A percentile compares a stretch with the other conserved stretches of the same genome.
Evolutionary conservation across 2,888 invertebrate genomes (phyloP).

Genomic region (Galerucella pusilla): DNA sequence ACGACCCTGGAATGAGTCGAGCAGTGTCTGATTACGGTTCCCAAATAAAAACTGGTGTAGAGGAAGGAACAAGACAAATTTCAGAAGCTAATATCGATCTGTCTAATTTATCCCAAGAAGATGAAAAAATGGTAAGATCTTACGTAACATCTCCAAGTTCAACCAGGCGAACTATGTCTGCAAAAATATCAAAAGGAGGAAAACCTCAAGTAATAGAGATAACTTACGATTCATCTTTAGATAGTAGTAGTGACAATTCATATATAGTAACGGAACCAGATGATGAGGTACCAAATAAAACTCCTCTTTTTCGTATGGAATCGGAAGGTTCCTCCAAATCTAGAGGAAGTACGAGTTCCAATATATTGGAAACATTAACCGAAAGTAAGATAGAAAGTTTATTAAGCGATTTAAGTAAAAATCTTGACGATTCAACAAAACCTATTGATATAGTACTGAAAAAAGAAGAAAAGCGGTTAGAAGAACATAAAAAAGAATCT

Average conservation of each 20-base stretch:
- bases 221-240: slow-evolving; percentile 54
- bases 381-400: slow-evolving; percentile 56
- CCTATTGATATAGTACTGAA: slow-evolving; percentile 39
- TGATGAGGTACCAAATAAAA: slow-evolving; percentile 49
- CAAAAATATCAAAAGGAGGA: slow-evolving; percentile 57
- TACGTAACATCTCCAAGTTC: slow-evolving; percentile 62
- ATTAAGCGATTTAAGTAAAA: slow-evolving; percentile 50
- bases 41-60: slow-evolving; percentile 40
- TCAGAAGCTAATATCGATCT: slow-evolving; percentile 56
- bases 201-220: slow-evolving; percentile 62
- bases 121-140: slow-evolving; percentile 42
- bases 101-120: slow-evolving; percentile 48
- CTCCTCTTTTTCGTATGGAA: slow-evolving; percentile 65
- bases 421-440: slow-evolving; percentile 46
- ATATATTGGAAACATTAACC: slow-evolving; percentile 57
- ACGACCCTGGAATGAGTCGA: slow-evolving; percentile 46
- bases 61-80: slow-evolving; percentile 44
- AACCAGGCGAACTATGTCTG: slow-evolving; percentile 60
- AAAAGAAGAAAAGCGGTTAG: slow-evolving; percentile 43
- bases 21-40: slow-evolving; percentile 52
- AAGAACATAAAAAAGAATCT: slow-evolving; percentile 50
- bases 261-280: slow-evolving; percentile 55
- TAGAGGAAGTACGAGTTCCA: slow-evolving; percentile 57
- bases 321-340: slow-evolving; percentile 58
- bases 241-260: slow-evolving; percentile 56